Evolutionary conservation across 1,140 invertebrate genomes (phyloP).

Genomic region (Elymnias hypermnestra): DNA sequence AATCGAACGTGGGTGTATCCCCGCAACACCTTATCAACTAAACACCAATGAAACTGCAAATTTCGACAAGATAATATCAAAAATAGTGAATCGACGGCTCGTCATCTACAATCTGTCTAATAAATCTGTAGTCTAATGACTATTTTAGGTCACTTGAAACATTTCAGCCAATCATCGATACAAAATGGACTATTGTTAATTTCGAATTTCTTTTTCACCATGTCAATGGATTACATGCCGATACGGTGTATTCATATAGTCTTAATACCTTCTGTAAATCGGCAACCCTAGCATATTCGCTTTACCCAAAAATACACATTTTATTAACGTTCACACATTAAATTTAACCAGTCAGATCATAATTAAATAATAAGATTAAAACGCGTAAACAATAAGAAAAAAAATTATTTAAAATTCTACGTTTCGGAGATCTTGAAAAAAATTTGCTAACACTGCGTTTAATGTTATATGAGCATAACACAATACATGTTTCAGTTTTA

Average conservation of each 20-base stretch:
- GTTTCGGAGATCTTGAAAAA: slow-evolving; percentile 5
- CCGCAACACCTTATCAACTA: slow-evolving; percentile 43
- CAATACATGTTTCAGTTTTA: neutral
- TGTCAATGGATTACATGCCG: no score
- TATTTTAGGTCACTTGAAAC: slow-evolving; percentile 54
- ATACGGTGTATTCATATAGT: no score
- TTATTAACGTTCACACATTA: neutral
- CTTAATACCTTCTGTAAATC: no score
- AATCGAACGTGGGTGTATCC: slow-evolving; percentile 53
- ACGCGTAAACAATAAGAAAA: slow-evolving; percentile 35
- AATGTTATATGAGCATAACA: slow-evolving; percentile 4
- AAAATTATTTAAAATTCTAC: slow-evolving; percentile 6
- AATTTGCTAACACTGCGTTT: slow-evolving; percentile 11
- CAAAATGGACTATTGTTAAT: slow-evolving; percentile 55
- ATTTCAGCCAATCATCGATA: slow-evolving; percentile 49
- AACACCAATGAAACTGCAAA: slow-evolving; percentile 66
- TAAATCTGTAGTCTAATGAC: slow-evolving; percentile 63
- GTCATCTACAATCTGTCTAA: slow-evolving; percentile 63
- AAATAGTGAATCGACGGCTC: slow-evolving; percentile 70
- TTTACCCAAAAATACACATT: slow-evolving; percentile 1
- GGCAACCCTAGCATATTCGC: neutral
- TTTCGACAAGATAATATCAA: slow-evolving; percentile 75
- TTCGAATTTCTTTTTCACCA: slow-evolving; percentile 34
- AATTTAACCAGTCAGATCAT: slow-evolving; percentile 14
- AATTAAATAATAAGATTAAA: slow-evolving; percentile 18